Conservation (phyloP, 2,797 vertebrate species). For the Coreius guichenoti region DNA sequence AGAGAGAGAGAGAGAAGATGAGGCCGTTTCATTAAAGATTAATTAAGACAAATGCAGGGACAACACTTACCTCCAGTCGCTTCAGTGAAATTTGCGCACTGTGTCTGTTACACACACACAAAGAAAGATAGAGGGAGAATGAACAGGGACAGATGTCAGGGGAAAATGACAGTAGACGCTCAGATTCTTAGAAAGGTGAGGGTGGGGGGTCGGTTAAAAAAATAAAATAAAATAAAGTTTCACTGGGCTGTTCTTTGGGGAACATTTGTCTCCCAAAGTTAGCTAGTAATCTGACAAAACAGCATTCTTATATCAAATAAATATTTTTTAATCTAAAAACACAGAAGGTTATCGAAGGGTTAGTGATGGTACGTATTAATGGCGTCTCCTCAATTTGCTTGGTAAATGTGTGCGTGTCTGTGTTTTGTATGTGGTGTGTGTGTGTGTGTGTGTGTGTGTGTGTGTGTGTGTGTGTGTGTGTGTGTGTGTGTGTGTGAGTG, state of each 20-base stretch:
- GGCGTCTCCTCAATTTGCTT: not conserved
- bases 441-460: slow-evolving; percentile 75
- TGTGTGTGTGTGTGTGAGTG: slow-evolving; percentile 73
- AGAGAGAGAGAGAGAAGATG: slow-evolving; percentile 73
- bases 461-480: slow-evolving; percentile 78
- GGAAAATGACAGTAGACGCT: not conserved
- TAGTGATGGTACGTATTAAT: not conserved
- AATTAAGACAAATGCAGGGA: slow-evolving; percentile 93
- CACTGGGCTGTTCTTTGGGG: not conserved
- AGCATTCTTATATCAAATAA: not conserved
- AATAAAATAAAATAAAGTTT: not conserved
- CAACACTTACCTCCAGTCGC: slow-evolving; percentile 84
- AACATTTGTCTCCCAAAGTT: not conserved
- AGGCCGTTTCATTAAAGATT: slow-evolving; percentile 96
- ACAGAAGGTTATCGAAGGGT: not conserved
- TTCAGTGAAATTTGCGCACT: slow-evolving; percentile 49
- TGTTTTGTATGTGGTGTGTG: slow-evolving; percentile 77
- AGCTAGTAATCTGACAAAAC: not conserved
- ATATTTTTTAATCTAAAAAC: no score
- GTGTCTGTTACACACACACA: slow-evolving; percentile 14
- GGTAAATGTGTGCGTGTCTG: not conserved
- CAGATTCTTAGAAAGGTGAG: not conserved
- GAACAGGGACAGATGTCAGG: slow-evolving; percentile 6
- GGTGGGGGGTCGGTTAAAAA: no score
- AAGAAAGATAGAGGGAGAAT: not conserved